These are phyloP conservation scores for Oreochromis mossambicus DNA, from an alignment of 2,797 vertebrate species.

Conservation along the genomic window DNA sequence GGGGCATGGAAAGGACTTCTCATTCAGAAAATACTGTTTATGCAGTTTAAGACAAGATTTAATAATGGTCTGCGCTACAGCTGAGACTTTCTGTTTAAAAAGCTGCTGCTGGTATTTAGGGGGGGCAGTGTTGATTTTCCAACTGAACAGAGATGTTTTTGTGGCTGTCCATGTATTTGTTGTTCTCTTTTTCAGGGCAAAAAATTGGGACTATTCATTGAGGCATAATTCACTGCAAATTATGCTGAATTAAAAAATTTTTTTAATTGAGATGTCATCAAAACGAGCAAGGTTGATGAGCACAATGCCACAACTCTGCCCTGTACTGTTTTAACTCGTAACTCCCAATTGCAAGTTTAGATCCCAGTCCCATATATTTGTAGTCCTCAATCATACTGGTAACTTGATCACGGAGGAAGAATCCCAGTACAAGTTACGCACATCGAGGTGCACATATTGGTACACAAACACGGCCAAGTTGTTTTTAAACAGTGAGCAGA, in stretches of 20 bases:
- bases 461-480: background rate
- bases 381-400: background rate
- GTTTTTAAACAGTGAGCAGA: background rate
- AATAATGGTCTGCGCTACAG: background rate
- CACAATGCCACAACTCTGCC: background rate
- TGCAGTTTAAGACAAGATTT: background rate
- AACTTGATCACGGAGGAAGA: background rate
- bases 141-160: background rate
- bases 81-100: background rate
- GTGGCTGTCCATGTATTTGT: background rate
- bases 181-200: background rate
- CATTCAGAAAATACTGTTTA: background rate
- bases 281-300: background rate
- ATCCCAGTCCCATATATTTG: background rate
- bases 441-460: background rate
- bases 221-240: background rate
- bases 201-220: background rate
- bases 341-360: background rate
- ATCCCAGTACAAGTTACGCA: background rate
- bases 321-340: background rate
- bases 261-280: background rate
- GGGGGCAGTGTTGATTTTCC: background rate
- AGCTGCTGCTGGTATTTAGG: background rate
- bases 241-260: background rate
- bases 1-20: background rate